Percentiles rank a stretch among this genome's conserved stretches.
phyloP scores from a whole-genome alignment of 2,797 vertebrate genomes.

The Leuciscus waleckii region DNA sequence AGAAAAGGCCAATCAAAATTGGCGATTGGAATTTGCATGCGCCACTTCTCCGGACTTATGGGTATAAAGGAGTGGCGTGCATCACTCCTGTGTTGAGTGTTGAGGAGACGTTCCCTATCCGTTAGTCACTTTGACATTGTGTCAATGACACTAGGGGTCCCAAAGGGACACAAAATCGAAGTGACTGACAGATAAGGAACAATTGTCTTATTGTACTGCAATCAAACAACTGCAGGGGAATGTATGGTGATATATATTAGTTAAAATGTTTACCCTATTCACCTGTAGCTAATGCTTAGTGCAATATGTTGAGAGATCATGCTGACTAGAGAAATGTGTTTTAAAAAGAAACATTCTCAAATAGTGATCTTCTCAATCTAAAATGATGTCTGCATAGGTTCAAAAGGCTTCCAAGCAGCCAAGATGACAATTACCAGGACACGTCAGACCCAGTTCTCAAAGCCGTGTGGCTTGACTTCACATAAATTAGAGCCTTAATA shows the following conservation, averaged over 20 bases:
- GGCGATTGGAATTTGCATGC: background rate
- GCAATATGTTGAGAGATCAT: background rate
- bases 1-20: background rate
- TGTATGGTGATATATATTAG: background rate
- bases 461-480: constrained; percentile 8
- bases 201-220: background rate
- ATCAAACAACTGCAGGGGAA: background rate
- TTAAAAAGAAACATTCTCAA: background rate
- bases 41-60: background rate
- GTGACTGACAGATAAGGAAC: no score
- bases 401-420: background rate
- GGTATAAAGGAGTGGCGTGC: background rate
- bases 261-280: background rate
- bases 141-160: no score
- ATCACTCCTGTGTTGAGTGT: no score
- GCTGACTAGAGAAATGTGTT: background rate
- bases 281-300: background rate
- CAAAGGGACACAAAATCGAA: no score
- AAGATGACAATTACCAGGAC: constrained; percentile 15
- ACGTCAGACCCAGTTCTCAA: constrained; percentile 16
- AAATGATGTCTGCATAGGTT: background rate
- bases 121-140: no score
- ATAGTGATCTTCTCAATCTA: background rate
- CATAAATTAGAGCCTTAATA: constrained; percentile 40
- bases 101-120: no score